Percentiles rank a stretch among this genome's conserved stretches.
Conservation (phyloP, 2,888 invertebrate species). For the Morpho helenor region DNA sequence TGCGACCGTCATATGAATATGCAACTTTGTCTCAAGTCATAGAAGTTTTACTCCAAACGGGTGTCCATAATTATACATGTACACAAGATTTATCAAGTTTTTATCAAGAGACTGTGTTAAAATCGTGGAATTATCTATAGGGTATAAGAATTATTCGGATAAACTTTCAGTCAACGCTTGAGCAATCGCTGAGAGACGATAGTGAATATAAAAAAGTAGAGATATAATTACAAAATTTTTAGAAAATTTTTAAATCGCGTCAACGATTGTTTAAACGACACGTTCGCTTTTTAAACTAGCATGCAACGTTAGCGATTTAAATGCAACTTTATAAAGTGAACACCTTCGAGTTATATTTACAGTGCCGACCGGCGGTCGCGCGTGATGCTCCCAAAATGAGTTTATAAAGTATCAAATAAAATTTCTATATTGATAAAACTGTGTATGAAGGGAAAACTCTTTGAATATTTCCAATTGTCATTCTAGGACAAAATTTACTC, state of each 20-base stretch:
- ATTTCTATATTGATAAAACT: too few relatives aligned
- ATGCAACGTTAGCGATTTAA: conserved; percentile 73
- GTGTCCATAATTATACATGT: too few relatives aligned
- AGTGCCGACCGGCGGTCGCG: conserved; percentile 49
- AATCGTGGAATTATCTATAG: conserved; percentile 17
- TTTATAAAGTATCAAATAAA: too few relatives aligned
- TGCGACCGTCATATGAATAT: too few relatives aligned
- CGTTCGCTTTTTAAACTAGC: conserved; percentile 47
- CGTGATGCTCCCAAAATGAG: conserved; percentile 25
- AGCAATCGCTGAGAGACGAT: conserved; percentile 56
- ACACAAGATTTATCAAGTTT: too few relatives aligned
- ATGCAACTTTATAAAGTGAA: conserved; percentile 75
- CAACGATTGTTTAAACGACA: conserved; percentile 39
- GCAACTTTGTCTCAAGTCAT: too few relatives aligned
- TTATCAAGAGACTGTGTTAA: conserved; percentile 19
- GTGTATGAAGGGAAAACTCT: too few relatives aligned
- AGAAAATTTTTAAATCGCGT: conserved; percentile 20
- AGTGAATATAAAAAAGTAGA: conserved; percentile 23
- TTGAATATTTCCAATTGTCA: too few relatives aligned
- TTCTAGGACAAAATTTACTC: too few relatives aligned
- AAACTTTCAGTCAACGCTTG: conserved; percentile 63
- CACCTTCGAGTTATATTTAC: conserved; percentile 71
- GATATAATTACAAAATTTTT: conserved; percentile 16
- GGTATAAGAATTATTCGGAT: conserved; percentile 28
- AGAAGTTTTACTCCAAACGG: too few relatives aligned